phyloP scores from a whole-genome alignment of 2,888 invertebrate species.

The Stratiomys singularior region DNA sequence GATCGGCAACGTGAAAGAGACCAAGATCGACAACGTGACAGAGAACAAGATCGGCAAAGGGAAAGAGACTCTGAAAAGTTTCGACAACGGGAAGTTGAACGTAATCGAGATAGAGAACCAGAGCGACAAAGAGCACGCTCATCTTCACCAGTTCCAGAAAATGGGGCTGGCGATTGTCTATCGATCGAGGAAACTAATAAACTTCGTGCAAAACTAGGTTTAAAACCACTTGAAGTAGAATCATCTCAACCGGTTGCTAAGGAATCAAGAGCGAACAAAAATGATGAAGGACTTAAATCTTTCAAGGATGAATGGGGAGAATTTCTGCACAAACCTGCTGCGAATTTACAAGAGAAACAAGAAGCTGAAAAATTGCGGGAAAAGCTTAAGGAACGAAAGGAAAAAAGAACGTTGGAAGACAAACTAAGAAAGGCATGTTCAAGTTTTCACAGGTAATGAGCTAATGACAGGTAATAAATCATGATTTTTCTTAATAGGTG shows the following conservation, averaged over 20 bases:
- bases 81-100: conserved; percentile 47
- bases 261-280: conserved; percentile 63
- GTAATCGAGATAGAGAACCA: background rate
- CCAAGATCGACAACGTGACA: conserved; percentile 46
- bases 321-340: conserved; percentile 87
- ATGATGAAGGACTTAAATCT: conserved; percentile 74
- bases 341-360: conserved; percentile 77
- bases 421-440: conserved; percentile 63
- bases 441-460: background rate
- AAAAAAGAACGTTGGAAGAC: conserved; percentile 80
- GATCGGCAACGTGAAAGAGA: conserved; percentile 52
- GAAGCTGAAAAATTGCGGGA: conserved; percentile 84
- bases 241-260: conserved; percentile 54
- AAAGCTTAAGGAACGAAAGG: conserved; percentile 79
- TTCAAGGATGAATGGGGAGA: conserved; percentile 82
- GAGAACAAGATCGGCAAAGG: conserved; percentile 49
- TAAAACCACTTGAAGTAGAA: conserved; percentile 86
- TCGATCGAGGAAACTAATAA: conserved; percentile 89
- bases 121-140: conserved; percentile 54
- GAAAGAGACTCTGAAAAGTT: conserved; percentile 50
- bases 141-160: conserved; percentile 63
- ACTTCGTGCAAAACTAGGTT: conserved; percentile 89
- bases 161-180: conserved; percentile 69
- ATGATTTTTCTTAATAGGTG: conserved; percentile 25
- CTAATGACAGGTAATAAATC: background rate